Evolutionary conservation across 2,888 invertebrate species (phyloP).

Genomic region (Volucella inflata): DNA sequence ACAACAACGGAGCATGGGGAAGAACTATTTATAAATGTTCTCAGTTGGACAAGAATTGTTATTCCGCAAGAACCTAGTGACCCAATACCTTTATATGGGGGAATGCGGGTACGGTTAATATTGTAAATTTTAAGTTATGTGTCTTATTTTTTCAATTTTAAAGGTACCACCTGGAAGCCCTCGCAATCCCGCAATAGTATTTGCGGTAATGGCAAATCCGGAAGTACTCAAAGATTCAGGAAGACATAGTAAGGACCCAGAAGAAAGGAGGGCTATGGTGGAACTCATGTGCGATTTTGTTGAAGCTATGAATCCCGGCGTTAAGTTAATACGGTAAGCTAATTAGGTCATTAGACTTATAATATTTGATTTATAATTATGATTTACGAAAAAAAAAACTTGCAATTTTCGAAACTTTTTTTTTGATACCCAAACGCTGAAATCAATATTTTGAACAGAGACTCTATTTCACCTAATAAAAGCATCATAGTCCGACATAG

Average conservation of each 20-base stretch:
- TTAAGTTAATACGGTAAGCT: conserved; percentile 85
- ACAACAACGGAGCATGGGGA: conserved; percentile 85
- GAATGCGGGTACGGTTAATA: conserved; percentile 86
- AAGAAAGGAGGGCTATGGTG: conserved; percentile 88
- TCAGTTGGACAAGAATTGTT: conserved; percentile 90
- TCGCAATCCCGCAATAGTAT: conserved; percentile 87
- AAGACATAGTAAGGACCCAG: conserved; percentile 87
- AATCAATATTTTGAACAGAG: too few species aligned
- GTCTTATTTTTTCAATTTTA: conserved; percentile 10
- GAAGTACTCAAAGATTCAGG: conserved; percentile 88
- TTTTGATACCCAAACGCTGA: too few species aligned
- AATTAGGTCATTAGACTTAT: too few species aligned
- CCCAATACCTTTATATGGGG: conserved; percentile 89
- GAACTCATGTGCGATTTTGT: conserved; percentile 89
- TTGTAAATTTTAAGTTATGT: not conserved
- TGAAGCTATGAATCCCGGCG: conserved; percentile 89
- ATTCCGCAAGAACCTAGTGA: conserved; percentile 87
- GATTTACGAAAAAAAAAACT: too few species aligned
- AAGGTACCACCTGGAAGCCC: conserved; percentile 87
- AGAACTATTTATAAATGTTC: conserved; percentile 87
- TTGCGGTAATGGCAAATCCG: conserved; percentile 90
- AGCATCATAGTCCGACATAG: too few species aligned
- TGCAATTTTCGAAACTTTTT: too few species aligned
- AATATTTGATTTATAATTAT: too few species aligned
- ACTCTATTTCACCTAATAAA: too few species aligned